Base-by-base conservation (phyloP, 30 jellyfish, hydroid and myxozoan genomes). In the Hydractinia symbiolongicarpus region DNA sequence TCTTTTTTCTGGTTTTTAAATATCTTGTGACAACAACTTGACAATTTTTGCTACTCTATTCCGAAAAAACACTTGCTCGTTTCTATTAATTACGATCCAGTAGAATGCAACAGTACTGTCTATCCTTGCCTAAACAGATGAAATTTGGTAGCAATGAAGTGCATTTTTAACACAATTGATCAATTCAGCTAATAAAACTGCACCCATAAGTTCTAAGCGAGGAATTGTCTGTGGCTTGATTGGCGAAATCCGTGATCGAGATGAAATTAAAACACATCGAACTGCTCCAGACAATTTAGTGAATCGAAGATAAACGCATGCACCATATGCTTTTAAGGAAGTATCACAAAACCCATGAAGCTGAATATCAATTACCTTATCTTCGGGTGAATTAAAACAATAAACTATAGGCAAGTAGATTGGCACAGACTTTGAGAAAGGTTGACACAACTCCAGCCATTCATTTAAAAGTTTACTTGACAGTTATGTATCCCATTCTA, bases 301-400 rank as follows among this genome's bases (percentile, higher is more conserved):
- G 50, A 16, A 6, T 8, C 69, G 58, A 7, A 72, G 8, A 14
- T 72, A 72, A 49, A 72, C 11, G 1, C 58, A 49, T 8, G 69
- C 81, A 9, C 64, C 81, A 72, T 72, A 72, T 8, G 81, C 81
- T 30, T 72, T 30, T 7, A 30, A 17, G 71, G 58, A 30, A 6
- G 64, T 4, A 16, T 72, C 81, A 72, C 81, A 72, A 16, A 72
- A 72, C n/a, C 71, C 81, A 30, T 72, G 81, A 8, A 72, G 81
- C 53, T 72, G 74, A 13, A 11, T 16, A 58, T 58, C 69, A 58
- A 16, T 13, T 51, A n/a, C 1, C 8, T 6, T 30, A 30, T 30
- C 44, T 30, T 30, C 40, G 7, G 74, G 74, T 64, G 17, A 64
- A 16, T 64, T n/a, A 64, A 44, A 13, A 6, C 74, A 30, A 30